Evolutionary conservation across 2,888 invertebrate species (phyloP).

Genomic region (Drosophila prostipennis): DNA sequence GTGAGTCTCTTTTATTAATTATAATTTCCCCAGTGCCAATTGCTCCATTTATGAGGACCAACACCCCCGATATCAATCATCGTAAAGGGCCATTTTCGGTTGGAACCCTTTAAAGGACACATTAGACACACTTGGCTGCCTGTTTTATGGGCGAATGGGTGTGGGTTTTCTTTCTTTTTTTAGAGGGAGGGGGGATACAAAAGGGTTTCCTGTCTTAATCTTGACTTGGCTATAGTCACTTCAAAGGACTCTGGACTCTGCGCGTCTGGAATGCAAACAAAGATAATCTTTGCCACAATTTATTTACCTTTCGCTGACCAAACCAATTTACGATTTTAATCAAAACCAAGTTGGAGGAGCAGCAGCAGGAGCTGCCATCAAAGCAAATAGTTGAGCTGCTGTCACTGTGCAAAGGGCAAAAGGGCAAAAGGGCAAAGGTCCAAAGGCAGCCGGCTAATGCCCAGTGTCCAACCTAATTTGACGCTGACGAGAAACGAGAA

Average conservation of each 20-base stretch:
- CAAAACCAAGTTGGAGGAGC: constrained; percentile 37
- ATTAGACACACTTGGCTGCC: constrained; percentile 62
- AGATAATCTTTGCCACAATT: constrained; percentile 45
- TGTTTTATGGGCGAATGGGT: constrained; percentile 25
- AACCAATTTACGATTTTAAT: constrained; percentile 58
- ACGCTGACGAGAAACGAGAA: constrained; percentile 54
- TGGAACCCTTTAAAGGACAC: constrained; percentile 53
- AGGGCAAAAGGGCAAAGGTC: constrained; percentile 30
- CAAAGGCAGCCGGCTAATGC: constrained; percentile 31
- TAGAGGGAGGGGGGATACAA: not conserved
- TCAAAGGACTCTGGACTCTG: constrained; percentile 46
- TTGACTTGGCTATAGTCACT: constrained; percentile 38
- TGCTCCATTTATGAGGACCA: constrained; percentile 34
- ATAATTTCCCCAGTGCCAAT: constrained; percentile 52
- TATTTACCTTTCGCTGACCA: constrained; percentile 50
- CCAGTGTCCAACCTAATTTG: constrained; percentile 66
- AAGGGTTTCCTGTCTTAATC: constrained; percentile 46
- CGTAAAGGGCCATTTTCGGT: constrained; percentile 14
- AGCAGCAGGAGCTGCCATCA: constrained; percentile 39
- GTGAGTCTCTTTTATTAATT: constrained; percentile 55
- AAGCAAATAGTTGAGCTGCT: constrained; percentile 53
- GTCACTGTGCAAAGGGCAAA: constrained; percentile 35
- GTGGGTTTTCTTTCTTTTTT: too few relatives aligned
- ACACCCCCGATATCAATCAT: constrained; percentile 41
- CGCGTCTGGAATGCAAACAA: constrained; percentile 43